Evolutionary conservation across 2,888 invertebrate species (phyloP), one percentile per base, ranked within the genome.

Genomic region (Seira musarum): DNA sequence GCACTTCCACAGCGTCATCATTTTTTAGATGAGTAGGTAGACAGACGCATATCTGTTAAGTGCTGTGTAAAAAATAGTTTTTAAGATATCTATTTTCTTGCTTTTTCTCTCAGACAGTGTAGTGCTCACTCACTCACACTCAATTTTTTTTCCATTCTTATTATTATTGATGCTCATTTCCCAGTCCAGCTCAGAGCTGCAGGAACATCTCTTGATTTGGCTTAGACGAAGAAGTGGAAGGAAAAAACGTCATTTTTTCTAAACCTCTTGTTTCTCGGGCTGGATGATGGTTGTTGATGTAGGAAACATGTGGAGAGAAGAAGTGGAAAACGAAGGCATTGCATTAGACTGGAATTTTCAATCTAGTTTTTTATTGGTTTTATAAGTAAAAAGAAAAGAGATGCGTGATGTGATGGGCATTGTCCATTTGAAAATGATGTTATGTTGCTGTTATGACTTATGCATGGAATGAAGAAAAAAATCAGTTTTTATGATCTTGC

Each of bases 321-420:
- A 5, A 8, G 72, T 66, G 57, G 70, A 71, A 80, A 21, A 22
- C 30, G 30, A 30, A 30, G 79, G 63, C 49, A 30, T 69, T 74
- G 80, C 75, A 81, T 81, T 81, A 81, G 76, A 76, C 71, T 81
- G 81, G 81, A 81, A 81, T 81, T 81, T 81, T 81, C 81, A 81
- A 81, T 81, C 81, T 81, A 81, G 81, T 81, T 81, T 81, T 81
- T 81, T 81, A 81, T 81, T 81, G 76, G 81, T 76, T 81, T 81
- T 81, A 76, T 72, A 68, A 76, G 76, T 71, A 21, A 30, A 21
- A 30, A 60, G 21, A n/a, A 24, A 24, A 24, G 35, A 35, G 66
- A 66, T 81, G 81, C 81, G 81, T 81, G 81, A 81, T 81, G 81
- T 81, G 81, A 81, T 81, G 76, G 75, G 72, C 76, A 81, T 81